A percentile compares a stretch with the other conserved stretches of the same genome.
These are phyloP conservation scores for Adelosebastes latens DNA, from an alignment of 2,797 vertebrate genomes.

Conservation along the genomic window DNA sequence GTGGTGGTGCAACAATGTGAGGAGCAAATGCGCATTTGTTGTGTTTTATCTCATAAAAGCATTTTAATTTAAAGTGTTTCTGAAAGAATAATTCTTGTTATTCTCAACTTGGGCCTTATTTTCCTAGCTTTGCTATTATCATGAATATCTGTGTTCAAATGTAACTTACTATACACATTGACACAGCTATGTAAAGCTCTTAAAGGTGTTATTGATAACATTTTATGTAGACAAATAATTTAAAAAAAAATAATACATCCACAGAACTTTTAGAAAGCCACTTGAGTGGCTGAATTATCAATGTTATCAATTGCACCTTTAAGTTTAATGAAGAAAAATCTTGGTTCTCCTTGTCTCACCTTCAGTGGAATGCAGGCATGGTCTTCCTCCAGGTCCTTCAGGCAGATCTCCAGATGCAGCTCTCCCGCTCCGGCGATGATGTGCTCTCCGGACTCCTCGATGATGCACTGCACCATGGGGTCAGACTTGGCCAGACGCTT, in stretches of 20 bases:
- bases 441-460: constrained; percentile 96
- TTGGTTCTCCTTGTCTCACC: constrained; percentile 62
- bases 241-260: too few species aligned
- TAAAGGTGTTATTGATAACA: too few species aligned
- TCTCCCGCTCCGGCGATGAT: constrained; percentile 94
- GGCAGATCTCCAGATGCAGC: constrained; percentile 95
- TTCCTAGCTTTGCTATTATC: neutral
- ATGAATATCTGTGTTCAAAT: neutral
- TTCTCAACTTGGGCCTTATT: neutral
- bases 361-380: constrained; percentile 97
- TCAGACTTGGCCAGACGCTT: constrained; percentile 96
- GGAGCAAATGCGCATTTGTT: neutral
- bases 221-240: too few species aligned
- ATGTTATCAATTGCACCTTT: neutral
- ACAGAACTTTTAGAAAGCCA: too few species aligned
- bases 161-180: neutral
- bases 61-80: neutral
- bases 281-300: too few species aligned
- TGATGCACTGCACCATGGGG: constrained; percentile 98
- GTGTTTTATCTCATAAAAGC: neutral
- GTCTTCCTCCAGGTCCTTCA: constrained; percentile 97
- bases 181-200: neutral
- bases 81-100: neutral
- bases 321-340: neutral
- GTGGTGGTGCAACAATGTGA: neutral